phyloP scores from a whole-genome alignment of 1,140 invertebrate genomes.

The Drosophila nikananu region DNA sequence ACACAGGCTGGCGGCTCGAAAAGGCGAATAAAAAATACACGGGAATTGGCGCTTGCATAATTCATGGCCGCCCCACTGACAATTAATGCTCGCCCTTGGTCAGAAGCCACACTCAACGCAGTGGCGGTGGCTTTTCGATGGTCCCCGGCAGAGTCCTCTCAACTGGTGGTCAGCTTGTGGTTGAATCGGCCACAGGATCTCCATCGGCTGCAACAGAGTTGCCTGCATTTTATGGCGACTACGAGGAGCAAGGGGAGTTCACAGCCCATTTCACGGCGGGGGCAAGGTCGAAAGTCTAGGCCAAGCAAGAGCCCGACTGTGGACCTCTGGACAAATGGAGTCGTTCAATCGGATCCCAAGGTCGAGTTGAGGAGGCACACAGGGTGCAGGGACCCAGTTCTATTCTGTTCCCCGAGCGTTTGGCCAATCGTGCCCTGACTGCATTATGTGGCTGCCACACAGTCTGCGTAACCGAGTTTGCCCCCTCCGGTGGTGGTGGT shows the following conservation, averaged over 20 bases:
- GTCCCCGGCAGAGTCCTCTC: constrained; percentile 9
- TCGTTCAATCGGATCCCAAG: constrained; percentile 32
- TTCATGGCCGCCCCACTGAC: constrained; percentile 45
- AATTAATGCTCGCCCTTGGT: constrained; percentile 13
- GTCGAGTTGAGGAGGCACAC: neutral
- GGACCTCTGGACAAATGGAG: constrained; percentile 21
- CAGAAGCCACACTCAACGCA: constrained; percentile 26
- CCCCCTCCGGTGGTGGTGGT: constrained; percentile 9
- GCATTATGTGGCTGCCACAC: constrained; percentile 39
- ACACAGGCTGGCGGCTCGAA: constrained; percentile 16
- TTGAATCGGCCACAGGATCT: constrained; percentile 17
- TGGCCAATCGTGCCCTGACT: constrained; percentile 44
- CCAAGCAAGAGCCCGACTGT: constrained; percentile 1
- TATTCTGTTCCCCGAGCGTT: constrained; percentile 18
- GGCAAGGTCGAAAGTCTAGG: constrained; percentile 37
- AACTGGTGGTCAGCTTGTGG: neutral
- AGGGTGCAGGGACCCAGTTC: neutral
- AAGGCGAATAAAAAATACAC: constrained; percentile 38
- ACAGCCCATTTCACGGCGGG: constrained; percentile 40
- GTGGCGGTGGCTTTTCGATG: constrained; percentile 38
- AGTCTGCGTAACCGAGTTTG: constrained; percentile 7
- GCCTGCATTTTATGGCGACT: constrained; percentile 33
- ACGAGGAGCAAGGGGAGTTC: constrained; percentile 19
- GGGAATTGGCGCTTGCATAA: constrained; percentile 65
- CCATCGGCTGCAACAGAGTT: constrained; percentile 41